phyloP scores from a whole-genome alignment of 1,140 invertebrate species.

The Calosoma granatense region DNA sequence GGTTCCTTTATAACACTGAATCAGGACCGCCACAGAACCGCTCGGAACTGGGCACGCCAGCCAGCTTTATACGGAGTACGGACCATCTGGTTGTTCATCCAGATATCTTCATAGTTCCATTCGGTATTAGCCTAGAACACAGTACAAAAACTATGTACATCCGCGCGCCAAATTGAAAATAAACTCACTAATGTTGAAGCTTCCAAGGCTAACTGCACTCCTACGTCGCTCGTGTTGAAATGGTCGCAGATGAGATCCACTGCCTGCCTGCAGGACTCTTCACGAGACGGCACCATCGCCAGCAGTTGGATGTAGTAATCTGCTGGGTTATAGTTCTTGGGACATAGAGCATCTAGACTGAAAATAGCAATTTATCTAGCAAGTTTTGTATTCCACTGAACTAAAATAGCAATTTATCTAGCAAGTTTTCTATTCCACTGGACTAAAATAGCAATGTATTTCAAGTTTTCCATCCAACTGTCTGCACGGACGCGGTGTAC shows the following conservation, averaged over 20 bases:
- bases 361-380: no score
- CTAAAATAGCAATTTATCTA: no score
- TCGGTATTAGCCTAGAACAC: slow-evolving; percentile 18
- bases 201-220: slow-evolving; percentile 44
- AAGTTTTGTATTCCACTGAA: slow-evolving; percentile 39
- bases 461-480: no score
- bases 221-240: slow-evolving; percentile 52
- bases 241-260: slow-evolving; percentile 69
- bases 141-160: neutral
- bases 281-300: slow-evolving; percentile 74
- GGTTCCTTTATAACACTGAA: slow-evolving; percentile 81
- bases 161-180: slow-evolving; percentile 2
- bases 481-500: no score
- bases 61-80: slow-evolving; percentile 70
- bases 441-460: no score
- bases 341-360: slow-evolving; percentile 65
- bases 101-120: slow-evolving; percentile 17
- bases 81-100: slow-evolving; percentile 16
- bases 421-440: no score
- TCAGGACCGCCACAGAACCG: slow-evolving; percentile 85
- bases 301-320: slow-evolving; percentile 88
- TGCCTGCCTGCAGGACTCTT: slow-evolving; percentile 60
- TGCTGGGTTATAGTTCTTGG: slow-evolving; percentile 87
- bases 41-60: slow-evolving; percentile 80
- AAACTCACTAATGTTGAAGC: slow-evolving; percentile 36